Evolutionary conservation across 2,888 invertebrate genomes (phyloP), one percentile per base, ranked within the genome.

Genomic region (Hemistola chrysoprasaria): DNA sequence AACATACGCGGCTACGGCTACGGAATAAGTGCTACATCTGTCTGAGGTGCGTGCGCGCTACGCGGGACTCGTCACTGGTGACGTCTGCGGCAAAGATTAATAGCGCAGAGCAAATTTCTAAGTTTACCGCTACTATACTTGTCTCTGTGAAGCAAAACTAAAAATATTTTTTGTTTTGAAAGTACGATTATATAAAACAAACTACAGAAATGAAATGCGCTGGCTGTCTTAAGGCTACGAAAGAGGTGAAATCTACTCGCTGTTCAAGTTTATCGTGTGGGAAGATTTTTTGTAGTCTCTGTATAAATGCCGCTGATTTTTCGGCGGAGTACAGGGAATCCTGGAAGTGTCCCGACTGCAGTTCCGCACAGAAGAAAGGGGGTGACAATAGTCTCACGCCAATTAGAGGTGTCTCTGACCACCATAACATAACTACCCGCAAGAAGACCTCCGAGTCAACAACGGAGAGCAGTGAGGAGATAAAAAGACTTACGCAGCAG

Each of bases 291-390:
- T 29, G 29, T 8, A 2, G 8, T 1, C 2, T 29, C 1, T 29
- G 29, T 6, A 29, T 29, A 20, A 29, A 6, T 8, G 8, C 21
- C 6, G 8, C 29, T 1, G 4, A 16, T 8, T 1, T 29, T n/a
- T 3, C 29, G 3, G 8, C 8, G 1, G 29, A 29, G 1, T 8
- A 9, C 5, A 29, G 11, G 9, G 21, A 20, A 6, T 16, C 8
- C 3, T 29, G 29, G 29, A 29, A 29, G n/a, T 29, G 21, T 16
- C 27, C 27, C 1, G 27, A 11, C n/a, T 28, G 16, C 7, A 16
- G 27, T 28, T 11, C 27, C 16, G 27, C 2, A 2, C 27, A 28
- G 8, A 28, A 16, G 6, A 28, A 28, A 28, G 27, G 27, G 1
- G 27, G 27, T 3, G 27, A 28, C 16, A 8, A 11, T 1, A 8